Evolutionary conservation across 2,888 invertebrate species (phyloP).

Genomic region (Sicus ferrugineus): DNA sequence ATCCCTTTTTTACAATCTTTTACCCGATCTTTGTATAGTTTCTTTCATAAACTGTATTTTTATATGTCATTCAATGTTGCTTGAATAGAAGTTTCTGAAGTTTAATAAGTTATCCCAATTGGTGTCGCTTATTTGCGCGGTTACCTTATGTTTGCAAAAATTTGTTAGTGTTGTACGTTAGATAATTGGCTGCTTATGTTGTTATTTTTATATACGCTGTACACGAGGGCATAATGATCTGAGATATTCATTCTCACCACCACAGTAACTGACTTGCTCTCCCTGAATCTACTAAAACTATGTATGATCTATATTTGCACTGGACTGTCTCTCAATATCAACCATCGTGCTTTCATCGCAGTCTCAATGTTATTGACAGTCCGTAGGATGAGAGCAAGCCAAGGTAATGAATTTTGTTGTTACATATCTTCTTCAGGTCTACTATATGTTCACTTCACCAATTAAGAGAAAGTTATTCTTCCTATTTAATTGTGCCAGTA

Average conservation of each 20-base stretch:
- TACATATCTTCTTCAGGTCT: not conserved
- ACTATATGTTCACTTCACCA: slow-evolving; percentile 14
- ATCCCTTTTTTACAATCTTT: too few species aligned
- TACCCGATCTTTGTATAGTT: too few species aligned
- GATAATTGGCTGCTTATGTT: too few species aligned
- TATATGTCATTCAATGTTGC: not conserved
- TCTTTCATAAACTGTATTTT: too few species aligned
- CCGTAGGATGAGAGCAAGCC: slow-evolving; percentile 1
- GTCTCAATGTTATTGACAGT: not conserved
- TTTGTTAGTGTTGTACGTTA: too few species aligned
- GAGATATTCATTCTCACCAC: too few species aligned
- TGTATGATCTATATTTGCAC: not conserved
- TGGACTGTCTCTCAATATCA: not conserved
- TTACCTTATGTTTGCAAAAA: slow-evolving; percentile 5
- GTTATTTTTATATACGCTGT: too few species aligned
- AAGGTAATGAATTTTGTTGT: not conserved
- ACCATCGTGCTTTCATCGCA: slow-evolving; percentile 10
- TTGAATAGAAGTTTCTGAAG: not conserved
- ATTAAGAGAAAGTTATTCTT: not conserved
- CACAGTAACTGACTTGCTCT: too few species aligned
- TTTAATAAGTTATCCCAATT: slow-evolving; percentile 1
- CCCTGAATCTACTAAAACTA: not conserved
- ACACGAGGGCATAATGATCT: too few species aligned
- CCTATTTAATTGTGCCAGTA: not conserved
- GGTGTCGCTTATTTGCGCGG: not conserved